These are phyloP conservation scores for Pampusana beccarii DNA, from an alignment of 2,113 vertebrate genomes.

Conservation along the genomic window DNA sequence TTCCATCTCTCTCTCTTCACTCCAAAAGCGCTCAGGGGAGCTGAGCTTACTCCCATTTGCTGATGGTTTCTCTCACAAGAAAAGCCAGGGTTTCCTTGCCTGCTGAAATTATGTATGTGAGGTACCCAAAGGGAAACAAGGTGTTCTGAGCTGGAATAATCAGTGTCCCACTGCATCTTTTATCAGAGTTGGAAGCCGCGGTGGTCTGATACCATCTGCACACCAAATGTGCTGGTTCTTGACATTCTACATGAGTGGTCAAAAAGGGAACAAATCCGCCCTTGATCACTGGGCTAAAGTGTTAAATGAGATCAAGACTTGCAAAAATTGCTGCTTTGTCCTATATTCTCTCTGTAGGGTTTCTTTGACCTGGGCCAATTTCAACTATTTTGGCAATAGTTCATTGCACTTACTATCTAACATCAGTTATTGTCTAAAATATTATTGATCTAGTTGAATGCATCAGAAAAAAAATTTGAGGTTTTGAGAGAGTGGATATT, in stretches of 20 bases:
- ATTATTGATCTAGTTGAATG: not conserved
- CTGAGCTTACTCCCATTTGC: not conserved
- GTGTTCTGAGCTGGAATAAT: not conserved
- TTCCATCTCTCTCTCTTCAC: not conserved
- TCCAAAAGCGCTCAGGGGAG: not conserved
- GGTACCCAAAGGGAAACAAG: not conserved
- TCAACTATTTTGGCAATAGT: not conserved
- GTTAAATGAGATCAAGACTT: not conserved
- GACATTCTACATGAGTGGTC: not conserved
- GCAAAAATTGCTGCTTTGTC: not conserved
- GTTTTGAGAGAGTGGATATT: not conserved
- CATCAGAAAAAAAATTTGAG: not conserved
- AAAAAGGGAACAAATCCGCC: slow-evolving; percentile 10
- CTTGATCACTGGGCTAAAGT: slow-evolving; percentile 11
- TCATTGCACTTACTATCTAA: not conserved
- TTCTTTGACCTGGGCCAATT: not conserved
- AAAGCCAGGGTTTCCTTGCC: not conserved
- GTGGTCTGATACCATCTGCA: slow-evolving; percentile 18
- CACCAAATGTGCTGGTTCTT: slow-evolving; percentile 36
- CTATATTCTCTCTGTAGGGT: not conserved
- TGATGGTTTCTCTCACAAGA: not conserved
- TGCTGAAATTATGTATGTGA: not conserved
- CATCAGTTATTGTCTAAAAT: slow-evolving; percentile 3
- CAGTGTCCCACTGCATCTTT: not conserved
- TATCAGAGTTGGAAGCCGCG: not conserved